Evolutionary conservation across 1,140 invertebrate species (phyloP), one percentile per base, ranked within the genome.

Genomic region (Drosophila parvula): DNA sequence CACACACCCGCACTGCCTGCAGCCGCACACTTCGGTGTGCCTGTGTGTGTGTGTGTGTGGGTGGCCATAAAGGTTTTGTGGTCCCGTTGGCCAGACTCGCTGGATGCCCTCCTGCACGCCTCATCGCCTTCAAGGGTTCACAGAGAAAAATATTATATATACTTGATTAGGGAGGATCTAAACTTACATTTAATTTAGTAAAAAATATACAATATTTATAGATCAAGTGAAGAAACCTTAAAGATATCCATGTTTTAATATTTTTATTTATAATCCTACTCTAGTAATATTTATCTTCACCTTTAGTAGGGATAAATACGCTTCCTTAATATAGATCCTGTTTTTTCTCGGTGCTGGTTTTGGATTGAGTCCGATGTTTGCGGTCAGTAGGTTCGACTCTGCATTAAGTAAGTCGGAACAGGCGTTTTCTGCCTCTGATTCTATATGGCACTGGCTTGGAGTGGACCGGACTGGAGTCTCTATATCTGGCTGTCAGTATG

Each of bases 371-470:
- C 63, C 36, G 36, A 67, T 53, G 40, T 62, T 71, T 85, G 82
- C 67, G 78, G 78, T 81, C 74, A 81, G 48, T 86, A 45, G 75
- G 45, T 62, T 81, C 56, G 47, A 56, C 65, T 81, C 53, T 63
- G 68, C 64, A 81, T 71, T 78, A 77, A 57, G 74, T 48, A 76
- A 83, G 69, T 58, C 56, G 59, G 47, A 51, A 69, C 41, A 58
- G 36, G 56, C 50, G 43, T 47, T 57, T 78, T 50, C 57, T 34
- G 34, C 27, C 73, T 78, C 78, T 60, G 65, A 1, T 81, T 84
- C 57, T 74, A 65, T 65, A 67, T 47, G 18, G 65, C 9, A 47
- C 40, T 40, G 71, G 59, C 32, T 51, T 32, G 40, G 28, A 22
- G 28, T 45, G 55, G 69, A 47, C 41, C 53, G 56, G 22, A 51